phyloP scores from a whole-genome alignment of 1,140 invertebrate species.

The Bombus huntii region DNA sequence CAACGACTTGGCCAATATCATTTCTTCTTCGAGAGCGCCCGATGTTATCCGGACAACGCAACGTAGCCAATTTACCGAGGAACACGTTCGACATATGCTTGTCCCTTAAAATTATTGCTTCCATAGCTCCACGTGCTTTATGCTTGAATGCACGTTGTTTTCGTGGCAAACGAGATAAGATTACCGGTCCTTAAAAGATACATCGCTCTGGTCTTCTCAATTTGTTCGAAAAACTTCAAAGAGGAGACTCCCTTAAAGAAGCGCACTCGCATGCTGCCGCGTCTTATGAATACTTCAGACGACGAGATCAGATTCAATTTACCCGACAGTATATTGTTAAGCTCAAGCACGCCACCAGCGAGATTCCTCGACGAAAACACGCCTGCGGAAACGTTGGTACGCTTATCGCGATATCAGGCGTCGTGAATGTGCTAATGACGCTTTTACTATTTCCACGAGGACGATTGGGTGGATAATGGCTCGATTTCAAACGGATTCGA shows the following conservation, averaged over 20 bases:
- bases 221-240: constrained; percentile 24
- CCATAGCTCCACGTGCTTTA: not conserved
- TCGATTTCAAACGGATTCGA: not conserved
- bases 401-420: not conserved
- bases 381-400: not conserved
- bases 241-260: not conserved
- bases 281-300: constrained; percentile 13
- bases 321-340: not conserved
- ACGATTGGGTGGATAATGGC: not conserved
- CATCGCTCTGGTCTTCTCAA: not conserved
- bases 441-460: not conserved
- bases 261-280: not conserved
- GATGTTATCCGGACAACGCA: not conserved
- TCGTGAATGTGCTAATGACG: not conserved
- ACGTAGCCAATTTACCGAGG: not conserved
- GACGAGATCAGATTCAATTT: constrained; percentile 5
- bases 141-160: not conserved
- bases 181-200: constrained; percentile 22
- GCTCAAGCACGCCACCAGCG: no score
- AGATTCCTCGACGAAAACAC: not conserved
- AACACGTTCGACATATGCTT: constrained; percentile 15
- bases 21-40: not conserved
- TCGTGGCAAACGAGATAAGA: not conserved
- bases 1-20: constrained; percentile 5
- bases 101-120: constrained; percentile 15